Evolutionary conservation across 2,797 vertebrate genomes (phyloP).

Genomic region (Dermochelys coriacea): DNA sequence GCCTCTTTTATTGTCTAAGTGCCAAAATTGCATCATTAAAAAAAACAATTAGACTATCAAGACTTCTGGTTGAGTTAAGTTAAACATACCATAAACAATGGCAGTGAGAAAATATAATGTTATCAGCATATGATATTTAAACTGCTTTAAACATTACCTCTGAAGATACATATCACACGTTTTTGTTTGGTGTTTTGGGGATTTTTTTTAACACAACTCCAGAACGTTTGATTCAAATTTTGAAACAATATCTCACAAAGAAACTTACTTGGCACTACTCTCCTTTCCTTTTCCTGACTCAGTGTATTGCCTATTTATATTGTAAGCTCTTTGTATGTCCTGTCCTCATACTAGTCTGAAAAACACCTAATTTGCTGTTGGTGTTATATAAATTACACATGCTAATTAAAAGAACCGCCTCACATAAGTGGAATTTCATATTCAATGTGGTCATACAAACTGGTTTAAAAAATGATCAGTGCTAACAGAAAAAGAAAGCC

Average conservation of each 20-base stretch:
- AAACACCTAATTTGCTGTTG: not conserved
- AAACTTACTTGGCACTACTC: not conserved
- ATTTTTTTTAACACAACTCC: not conserved
- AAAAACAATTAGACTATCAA: not conserved
- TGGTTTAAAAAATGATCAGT: not conserved
- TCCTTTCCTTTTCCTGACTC: not conserved
- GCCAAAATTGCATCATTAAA: not conserved
- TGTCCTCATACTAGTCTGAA: not conserved
- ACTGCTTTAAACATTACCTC: not conserved
- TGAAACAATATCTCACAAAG: not conserved
- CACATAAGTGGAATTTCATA: not conserved
- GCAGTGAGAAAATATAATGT: not conserved
- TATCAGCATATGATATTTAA: not conserved
- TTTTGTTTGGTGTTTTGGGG: not conserved
- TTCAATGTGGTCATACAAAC: not conserved
- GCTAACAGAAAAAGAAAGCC: not conserved
- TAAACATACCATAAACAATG: not conserved
- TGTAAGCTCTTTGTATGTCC: not conserved
- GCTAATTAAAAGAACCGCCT: not conserved
- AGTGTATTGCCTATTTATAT: not conserved
- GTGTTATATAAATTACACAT: not conserved
- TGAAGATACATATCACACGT: not conserved
- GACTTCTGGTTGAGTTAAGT: not conserved
- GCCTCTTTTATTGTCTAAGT: not conserved
- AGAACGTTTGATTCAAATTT: not conserved